These are phyloP conservation scores for Eledona agricola DNA, from an alignment of 2,888 invertebrate genomes.

Conservation along the genomic window DNA sequence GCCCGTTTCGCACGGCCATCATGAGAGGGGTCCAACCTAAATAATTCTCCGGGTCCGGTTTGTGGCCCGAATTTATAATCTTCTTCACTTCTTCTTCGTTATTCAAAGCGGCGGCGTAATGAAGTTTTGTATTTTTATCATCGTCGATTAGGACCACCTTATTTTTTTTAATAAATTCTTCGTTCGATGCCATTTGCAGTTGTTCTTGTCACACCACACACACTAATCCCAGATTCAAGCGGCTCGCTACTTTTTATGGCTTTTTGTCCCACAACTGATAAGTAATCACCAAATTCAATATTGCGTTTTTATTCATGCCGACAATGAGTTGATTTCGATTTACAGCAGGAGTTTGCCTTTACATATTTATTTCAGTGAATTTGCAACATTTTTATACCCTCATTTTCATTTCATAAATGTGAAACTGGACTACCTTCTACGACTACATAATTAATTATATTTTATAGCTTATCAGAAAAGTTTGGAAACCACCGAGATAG, in stretches of 20 bases:
- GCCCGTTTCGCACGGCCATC: conserved; percentile 58
- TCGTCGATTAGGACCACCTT: conserved; percentile 49
- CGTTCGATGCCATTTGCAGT: conserved; percentile 20
- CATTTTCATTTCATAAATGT: no score
- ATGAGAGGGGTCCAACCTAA: conserved; percentile 61
- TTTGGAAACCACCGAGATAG: no score
- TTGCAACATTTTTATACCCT: not conserved
- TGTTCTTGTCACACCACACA: not conserved
- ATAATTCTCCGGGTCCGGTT: conserved; percentile 55
- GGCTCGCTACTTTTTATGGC: not conserved
- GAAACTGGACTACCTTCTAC: no score
- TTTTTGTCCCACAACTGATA: not conserved
- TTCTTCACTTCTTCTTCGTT: conserved; percentile 41
- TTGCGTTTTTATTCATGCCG: no score
- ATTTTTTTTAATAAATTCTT: conserved; percentile 35
- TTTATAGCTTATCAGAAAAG: no score
- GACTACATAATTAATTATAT: no score
- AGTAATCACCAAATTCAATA: no score
- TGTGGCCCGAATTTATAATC: conserved; percentile 27
- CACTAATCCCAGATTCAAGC: no score
- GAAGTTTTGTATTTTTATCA: conserved; percentile 56
- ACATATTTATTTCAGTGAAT: not conserved
- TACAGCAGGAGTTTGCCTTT: no score
- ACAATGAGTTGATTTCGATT: no score
- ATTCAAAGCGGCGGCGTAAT: conserved; percentile 53